Percentiles rank a stretch among this genome's conserved stretches.
These are phyloP conservation scores for Cylas formicarius DNA, from an alignment of 1,140 invertebrate species.

Conservation along the genomic window DNA sequence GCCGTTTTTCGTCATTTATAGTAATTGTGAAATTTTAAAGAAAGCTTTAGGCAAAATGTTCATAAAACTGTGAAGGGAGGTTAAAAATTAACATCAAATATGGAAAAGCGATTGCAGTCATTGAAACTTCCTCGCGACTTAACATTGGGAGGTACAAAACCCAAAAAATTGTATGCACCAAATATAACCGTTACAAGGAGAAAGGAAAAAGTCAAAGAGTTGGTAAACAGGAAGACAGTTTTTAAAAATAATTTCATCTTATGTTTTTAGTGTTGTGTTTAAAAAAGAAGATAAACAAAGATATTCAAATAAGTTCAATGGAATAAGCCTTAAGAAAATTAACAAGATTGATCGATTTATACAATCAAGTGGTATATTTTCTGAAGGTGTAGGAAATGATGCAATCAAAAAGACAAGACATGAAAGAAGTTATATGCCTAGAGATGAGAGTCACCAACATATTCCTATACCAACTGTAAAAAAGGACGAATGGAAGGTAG, in stretches of 20 bases:
- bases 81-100: too few species aligned
- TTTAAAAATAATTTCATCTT: slow-evolving; percentile 1
- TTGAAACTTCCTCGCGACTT: slow-evolving; percentile 31
- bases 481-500: slow-evolving; percentile 24
- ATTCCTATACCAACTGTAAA: slow-evolving; percentile 29
- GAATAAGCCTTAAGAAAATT: slow-evolving; percentile 17
- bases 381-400: slow-evolving; percentile 26
- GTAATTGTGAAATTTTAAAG: too few species aligned
- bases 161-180: slow-evolving; percentile 31
- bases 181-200: slow-evolving; percentile 33
- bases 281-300: slow-evolving; percentile 19
- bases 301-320: slow-evolving; percentile 12
- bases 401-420: slow-evolving; percentile 3
- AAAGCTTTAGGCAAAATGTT: too few species aligned
- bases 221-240: slow-evolving; percentile 13
- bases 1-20: too few species aligned
- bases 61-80: too few species aligned
- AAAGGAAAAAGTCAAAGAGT: slow-evolving; percentile 33
- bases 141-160: slow-evolving; percentile 33
- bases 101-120: slow-evolving; percentile 26
- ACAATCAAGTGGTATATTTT: slow-evolving; percentile 31
- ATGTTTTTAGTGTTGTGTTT: slow-evolving; percentile 15
- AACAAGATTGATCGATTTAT: slow-evolving; percentile 18
- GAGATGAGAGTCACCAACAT: slow-evolving; percentile 11
- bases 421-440: slow-evolving; percentile 11